Base-by-base conservation (phyloP, 2,888 invertebrate genomes). In the Anorthoa munda region DNA sequence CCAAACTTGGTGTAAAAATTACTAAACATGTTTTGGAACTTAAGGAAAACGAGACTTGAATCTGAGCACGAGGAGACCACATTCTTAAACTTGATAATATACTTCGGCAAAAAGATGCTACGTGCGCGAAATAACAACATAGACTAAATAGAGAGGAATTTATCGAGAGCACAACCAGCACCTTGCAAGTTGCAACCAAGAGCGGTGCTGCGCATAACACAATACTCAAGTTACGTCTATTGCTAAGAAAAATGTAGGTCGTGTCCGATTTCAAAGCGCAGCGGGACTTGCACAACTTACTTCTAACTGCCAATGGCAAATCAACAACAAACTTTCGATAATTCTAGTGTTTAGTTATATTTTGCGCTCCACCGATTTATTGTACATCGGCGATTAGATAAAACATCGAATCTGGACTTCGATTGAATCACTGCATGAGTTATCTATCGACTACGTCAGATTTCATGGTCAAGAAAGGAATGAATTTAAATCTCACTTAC, bases 201-300 rank as follows among this genome's bases (percentile, higher is more conserved):
- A 82, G 68, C 72, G 78, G 77, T 86, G 86, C 86, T 84, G 76
- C 72, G 86, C 90, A 91, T 86, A 92, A 89, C 89, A 92, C 86
- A 90, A 89, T 88, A 87, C 90, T 94, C 93, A 91, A 89, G 92
- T 94, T 94, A 94, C 93, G 88, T 89, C 87, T 90, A 91, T 92
- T 89, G 90, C 93, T 91, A 59, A 92, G 93, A 94, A 94, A 93
- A 94, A 95, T 94, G 94, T 93, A 89, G 93, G 92, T 90, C 93
- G 93, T 88, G 89, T 95, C 92, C 88, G 90, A 94, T 94, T 94
- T 93, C 95, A 94, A 94, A 93, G 93, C 88, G 90, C 90, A 89
- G 90, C 88, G 90, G 89, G 90, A 92, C 90, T 92, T 92, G 91
- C 93, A 93, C 90, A 92, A 93, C 90, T 80, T 85, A 83, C 82